phyloP scores from a whole-genome alignment of 2,888 invertebrate species.

The Tribolium freemani region DNA sequence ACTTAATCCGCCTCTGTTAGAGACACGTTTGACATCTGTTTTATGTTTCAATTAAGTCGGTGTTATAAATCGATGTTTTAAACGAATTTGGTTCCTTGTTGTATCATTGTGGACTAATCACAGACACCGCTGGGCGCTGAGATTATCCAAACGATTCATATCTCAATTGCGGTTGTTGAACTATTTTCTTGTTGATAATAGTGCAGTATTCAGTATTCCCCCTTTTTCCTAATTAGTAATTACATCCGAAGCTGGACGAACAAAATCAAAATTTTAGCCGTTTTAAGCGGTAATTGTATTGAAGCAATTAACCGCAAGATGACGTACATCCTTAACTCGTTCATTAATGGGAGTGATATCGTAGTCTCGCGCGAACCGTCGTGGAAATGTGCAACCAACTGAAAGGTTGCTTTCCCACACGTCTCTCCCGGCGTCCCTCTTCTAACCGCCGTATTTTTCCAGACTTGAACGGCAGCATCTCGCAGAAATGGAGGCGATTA shows the following conservation, averaged over 20 bases:
- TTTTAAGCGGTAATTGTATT: conserved; percentile 4
- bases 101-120: background rate
- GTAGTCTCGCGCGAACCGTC: background rate
- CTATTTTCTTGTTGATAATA: conserved; percentile 34
- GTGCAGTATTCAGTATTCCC: conserved; percentile 31
- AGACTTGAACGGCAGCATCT: conserved; percentile 82
- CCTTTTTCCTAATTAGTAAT: conserved; percentile 13
- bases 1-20: background rate
- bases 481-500: conserved; percentile 82
- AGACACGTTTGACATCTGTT: conserved; percentile 14
- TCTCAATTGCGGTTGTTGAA: conserved; percentile 38
- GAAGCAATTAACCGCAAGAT: conserved; percentile 23
- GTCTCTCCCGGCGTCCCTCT: background rate
- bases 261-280: background rate
- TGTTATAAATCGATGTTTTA: background rate
- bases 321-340: conserved; percentile 3
- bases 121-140: background rate
- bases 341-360: background rate
- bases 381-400: conserved; percentile 14
- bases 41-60: background rate
- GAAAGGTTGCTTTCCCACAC: conserved; percentile 3
- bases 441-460: conserved; percentile 53
- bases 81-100: background rate
- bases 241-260: conserved; percentile 8
- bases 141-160: conserved; percentile 12